These are phyloP conservation scores for Onychomys leucogaster DNA, from an alignment of 2,797 vertebrate genomes.

Conservation along the genomic window DNA sequence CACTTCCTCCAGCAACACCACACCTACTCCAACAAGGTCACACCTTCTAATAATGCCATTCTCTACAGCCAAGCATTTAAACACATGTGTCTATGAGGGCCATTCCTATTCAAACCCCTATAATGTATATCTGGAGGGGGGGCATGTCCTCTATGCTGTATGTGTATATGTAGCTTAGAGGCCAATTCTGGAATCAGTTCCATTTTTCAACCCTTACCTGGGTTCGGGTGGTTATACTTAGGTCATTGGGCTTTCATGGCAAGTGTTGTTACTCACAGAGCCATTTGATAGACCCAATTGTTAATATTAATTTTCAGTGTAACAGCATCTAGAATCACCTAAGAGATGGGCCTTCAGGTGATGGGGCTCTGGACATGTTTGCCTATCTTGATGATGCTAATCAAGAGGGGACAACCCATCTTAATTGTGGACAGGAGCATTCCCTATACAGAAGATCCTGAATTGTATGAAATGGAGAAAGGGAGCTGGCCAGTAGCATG, in stretches of 20 bases:
- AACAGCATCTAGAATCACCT: neutral
- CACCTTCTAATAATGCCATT: no score
- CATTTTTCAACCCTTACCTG: neutral
- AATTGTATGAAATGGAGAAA: neutral
- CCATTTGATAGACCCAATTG: no score
- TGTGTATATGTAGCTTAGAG: neutral
- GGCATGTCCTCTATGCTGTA: neutral
- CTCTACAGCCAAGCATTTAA: no score
- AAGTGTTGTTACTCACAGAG: no score
- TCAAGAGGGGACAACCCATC: neutral
- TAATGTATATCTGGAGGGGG: neutral
- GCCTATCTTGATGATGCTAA: neutral
- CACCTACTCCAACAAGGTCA: no score
- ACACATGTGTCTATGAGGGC: no score
- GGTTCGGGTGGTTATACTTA: no score
- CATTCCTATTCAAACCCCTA: no score
- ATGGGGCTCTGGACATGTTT: neutral
- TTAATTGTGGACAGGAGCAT: no score
- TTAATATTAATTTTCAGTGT: neutral
- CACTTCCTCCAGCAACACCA: no score
- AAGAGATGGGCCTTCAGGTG: neutral
- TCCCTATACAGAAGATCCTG: neutral
- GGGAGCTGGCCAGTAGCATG: no score
- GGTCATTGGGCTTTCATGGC: no score
- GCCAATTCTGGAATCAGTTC: neutral